phyloP scores from a whole-genome alignment of 1,140 invertebrate genomes.

The Heliconius congener region DNA sequence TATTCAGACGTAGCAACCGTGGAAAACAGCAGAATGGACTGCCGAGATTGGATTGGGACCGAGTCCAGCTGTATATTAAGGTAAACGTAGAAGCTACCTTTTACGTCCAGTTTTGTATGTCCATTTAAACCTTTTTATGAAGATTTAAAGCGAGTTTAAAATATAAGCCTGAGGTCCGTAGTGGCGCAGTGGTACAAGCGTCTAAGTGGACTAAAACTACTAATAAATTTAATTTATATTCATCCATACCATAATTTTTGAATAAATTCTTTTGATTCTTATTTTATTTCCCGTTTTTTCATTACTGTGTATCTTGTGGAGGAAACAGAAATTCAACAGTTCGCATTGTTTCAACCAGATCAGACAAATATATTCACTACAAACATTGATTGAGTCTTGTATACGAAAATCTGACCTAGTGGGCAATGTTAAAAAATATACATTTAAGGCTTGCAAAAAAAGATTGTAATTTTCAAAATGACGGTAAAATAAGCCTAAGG shows the following conservation, averaged over 20 bases:
- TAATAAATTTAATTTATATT: too few species aligned
- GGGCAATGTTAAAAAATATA: neutral
- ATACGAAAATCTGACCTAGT: neutral
- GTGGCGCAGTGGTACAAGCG: too few species aligned
- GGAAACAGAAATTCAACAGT: neutral
- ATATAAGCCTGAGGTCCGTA: neutral
- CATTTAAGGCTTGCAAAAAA: neutral
- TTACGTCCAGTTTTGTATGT: slow-evolving; percentile 27
- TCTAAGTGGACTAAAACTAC: too few species aligned
- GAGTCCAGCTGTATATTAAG: slow-evolving; percentile 34
- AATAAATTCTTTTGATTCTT: neutral
- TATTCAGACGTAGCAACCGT: slow-evolving; percentile 27
- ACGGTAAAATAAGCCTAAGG: neutral
- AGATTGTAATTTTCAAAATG: neutral
- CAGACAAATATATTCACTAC: slow-evolving; percentile 2
- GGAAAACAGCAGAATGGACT: slow-evolving; percentile 28
- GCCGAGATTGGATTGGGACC: slow-evolving; percentile 36
- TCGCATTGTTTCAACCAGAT: neutral
- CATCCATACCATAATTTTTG: too few species aligned
- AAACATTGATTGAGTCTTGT: slow-evolving; percentile 2
- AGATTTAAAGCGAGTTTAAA: neutral
- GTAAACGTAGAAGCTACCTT: slow-evolving; percentile 40
- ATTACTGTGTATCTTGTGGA: neutral
- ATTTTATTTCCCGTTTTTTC: neutral
- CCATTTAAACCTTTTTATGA: slow-evolving; percentile 37